These are phyloP conservation scores for Nomia melanderi DNA, from an alignment of 1,140 invertebrate species.

Conservation along the genomic window DNA sequence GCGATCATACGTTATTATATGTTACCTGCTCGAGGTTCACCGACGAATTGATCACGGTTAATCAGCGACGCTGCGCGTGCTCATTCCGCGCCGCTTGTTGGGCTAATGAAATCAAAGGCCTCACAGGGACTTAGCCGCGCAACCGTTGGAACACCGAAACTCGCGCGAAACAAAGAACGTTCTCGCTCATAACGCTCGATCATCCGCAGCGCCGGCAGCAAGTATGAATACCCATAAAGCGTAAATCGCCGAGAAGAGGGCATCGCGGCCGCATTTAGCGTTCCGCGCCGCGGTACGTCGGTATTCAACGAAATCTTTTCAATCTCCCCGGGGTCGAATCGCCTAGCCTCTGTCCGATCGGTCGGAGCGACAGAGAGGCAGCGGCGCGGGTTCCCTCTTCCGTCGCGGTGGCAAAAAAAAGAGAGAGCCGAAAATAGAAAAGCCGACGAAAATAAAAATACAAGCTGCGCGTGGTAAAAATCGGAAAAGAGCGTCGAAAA, in stretches of 20 bases:
- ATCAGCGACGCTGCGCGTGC: no score
- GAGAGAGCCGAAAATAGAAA: conserved; percentile 16
- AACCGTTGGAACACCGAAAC: no score
- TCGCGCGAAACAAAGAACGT: conserved; percentile 2
- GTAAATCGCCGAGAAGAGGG: background rate
- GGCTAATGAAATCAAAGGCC: no score
- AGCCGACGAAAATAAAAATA: conserved; percentile 13
- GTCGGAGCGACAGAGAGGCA: no score
- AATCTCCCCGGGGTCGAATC: conserved; percentile 7
- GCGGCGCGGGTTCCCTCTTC: background rate
- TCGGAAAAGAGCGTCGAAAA: conserved; percentile 2
- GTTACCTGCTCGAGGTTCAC: no score
- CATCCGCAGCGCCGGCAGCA: background rate
- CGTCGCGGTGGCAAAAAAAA: background rate
- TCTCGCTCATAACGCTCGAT: conserved; percentile 3
- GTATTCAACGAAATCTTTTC: conserved; percentile 8
- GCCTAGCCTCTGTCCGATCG: background rate
- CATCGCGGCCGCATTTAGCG: background rate
- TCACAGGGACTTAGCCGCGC: no score
- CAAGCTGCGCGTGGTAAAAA: conserved; percentile 13
- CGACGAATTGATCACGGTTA: no score
- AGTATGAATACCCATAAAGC: background rate
- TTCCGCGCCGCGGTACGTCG: background rate
- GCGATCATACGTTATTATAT: no score
- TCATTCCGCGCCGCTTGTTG: no score